Evolutionary conservation across 2,113 vertebrate genomes (phyloP).

Genomic region (Guaruba guarouba): DNA sequence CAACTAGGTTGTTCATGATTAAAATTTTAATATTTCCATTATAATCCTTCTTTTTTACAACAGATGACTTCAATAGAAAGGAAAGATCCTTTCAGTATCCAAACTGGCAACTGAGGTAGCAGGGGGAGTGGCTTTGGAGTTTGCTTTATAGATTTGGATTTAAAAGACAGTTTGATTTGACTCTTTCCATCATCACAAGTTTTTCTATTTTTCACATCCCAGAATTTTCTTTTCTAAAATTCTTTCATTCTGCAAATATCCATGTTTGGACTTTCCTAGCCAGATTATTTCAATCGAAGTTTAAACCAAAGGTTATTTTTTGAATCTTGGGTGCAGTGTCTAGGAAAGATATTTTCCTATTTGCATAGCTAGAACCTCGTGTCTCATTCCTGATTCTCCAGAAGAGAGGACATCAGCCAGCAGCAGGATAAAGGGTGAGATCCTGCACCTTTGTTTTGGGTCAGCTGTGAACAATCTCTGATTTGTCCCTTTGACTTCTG

Average conservation of each 20-base stretch:
- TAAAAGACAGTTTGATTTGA: background rate
- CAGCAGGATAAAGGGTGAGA: background rate
- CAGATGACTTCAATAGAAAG: background rate
- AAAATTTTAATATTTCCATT: background rate
- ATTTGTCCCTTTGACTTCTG: background rate
- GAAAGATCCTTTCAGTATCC: background rate
- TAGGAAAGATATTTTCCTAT: background rate
- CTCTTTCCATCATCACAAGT: background rate
- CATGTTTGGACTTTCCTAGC: background rate
- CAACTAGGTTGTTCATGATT: background rate
- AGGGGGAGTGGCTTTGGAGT: rapidly evolving
- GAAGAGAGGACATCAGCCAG: background rate
- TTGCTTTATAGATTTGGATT: background rate
- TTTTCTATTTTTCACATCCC: background rate
- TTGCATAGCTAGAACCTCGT: background rate
- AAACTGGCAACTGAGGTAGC: background rate
- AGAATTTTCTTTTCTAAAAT: background rate
- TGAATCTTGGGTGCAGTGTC: background rate
- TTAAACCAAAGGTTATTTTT: background rate
- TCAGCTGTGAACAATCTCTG: background rate
- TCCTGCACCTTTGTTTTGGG: background rate
- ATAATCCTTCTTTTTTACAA: background rate
- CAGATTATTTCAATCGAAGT: background rate
- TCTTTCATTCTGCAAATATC: background rate
- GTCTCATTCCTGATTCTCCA: background rate